Evolutionary conservation across 1,140 invertebrate species (phyloP), one percentile per base, ranked within the genome.

Genomic region (Stegodyphus mimosarum): DNA sequence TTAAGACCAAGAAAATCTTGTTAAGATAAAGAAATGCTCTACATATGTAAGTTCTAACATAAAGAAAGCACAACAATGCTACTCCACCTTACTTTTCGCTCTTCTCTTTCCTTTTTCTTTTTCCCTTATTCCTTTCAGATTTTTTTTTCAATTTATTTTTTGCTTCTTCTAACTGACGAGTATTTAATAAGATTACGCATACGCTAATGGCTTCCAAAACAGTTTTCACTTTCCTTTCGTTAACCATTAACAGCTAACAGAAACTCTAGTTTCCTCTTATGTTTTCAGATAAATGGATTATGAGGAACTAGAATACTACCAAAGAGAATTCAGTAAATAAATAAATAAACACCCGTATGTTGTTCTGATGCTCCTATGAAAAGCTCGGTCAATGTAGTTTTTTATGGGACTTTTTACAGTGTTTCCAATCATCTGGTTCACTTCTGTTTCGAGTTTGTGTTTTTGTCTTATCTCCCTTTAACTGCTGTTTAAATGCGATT

Each of bases 141-240:
- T 76, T 64, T 76, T n/a, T 76, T 4, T 76, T 18, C 7, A n/a
- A 33, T 60, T 33, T 67, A n/a, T 13, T 50, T 15, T 51, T 77
- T 77, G 63, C 49, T 50, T 77, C 48, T 15, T 51, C 60, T 18
- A 17, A 72, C 51, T 81, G 78, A 81, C 78, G 78, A 81, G 78
- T 72, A 60, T 81, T 81, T 81, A 81, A 81, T 81, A 81, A 81
- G 78, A 81, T 81, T 81, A 81, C 67, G 17, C 52, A 52, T 49
- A 15, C 60, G 70, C 78, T 81, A 81, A 81, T 81, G 78, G 78
- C 50, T 81, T 81, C 78, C 69, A 81, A 72, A 72, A 71, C 70
- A 81, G 78, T 81, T 81, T 81, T 72, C 78, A 50, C 78, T 81
- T 81, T 81, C 53, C 67, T 81, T 81, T 72, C 67, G 13, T 52